These are phyloP conservation scores for Quiscalus mexicanus DNA, from an alignment of 2,113 vertebrate species.

Conservation along the genomic window DNA sequence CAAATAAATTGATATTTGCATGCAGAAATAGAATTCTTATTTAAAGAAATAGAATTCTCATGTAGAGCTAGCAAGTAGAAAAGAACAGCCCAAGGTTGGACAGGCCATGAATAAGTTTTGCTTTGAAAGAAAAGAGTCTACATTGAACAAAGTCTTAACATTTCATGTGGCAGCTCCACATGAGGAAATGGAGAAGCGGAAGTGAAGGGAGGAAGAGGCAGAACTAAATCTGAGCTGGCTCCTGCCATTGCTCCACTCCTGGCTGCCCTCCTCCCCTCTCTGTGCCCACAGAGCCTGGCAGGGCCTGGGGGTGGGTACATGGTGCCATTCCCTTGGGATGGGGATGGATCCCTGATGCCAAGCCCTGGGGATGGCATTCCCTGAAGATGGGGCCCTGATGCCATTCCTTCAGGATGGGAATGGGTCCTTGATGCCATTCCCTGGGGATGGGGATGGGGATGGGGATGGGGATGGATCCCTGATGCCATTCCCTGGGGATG, in stretches of 20 bases:
- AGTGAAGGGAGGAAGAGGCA: neutral
- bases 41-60: neutral
- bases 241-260: neutral
- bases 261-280: neutral
- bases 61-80: neutral
- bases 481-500: neutral
- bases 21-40: neutral
- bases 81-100: neutral
- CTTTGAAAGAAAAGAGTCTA: neutral
- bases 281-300: neutral
- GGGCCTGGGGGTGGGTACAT: neutral
- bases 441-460: neutral
- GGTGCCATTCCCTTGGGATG: neutral
- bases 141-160: neutral
- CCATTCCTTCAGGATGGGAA: neutral
- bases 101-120: neutral
- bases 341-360: neutral
- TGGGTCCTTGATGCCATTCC: accelerated
- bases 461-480: too few relatives aligned
- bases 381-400: neutral
- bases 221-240: neutral
- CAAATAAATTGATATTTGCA: neutral
- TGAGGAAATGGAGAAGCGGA: neutral
- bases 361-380: too few relatives aligned
- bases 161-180: neutral